A percentile compares a stretch with the other conserved stretches of the same genome.
Evolutionary conservation across 2,888 invertebrate species (phyloP).

Genomic region (Acronicta leporina): DNA sequence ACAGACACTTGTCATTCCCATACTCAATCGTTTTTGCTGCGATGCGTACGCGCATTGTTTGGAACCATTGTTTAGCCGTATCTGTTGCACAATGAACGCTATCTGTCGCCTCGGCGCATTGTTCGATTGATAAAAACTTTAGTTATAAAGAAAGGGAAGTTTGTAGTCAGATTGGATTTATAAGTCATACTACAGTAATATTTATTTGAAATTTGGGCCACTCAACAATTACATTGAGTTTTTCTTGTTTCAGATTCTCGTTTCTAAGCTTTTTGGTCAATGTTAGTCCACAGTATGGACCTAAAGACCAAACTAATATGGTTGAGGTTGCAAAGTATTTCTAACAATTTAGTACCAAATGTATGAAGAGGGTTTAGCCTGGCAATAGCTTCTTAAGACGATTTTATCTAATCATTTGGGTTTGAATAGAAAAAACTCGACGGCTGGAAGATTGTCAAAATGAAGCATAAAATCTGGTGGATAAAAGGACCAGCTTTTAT

Average conservation of each 20-base stretch:
- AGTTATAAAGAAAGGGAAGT: conserved; percentile 37
- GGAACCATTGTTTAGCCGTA: conserved; percentile 63
- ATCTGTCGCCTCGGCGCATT: conserved; percentile 55
- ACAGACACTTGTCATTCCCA: conserved; percentile 46
- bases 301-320: too few relatives aligned
- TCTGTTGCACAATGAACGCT: conserved; percentile 64
- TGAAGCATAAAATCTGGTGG: too few relatives aligned
- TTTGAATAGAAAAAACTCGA: too few relatives aligned
- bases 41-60: conserved; percentile 48
- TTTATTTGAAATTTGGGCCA: too few relatives aligned
- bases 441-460: too few relatives aligned
- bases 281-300: too few relatives aligned
- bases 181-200: background rate
- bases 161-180: conserved; percentile 17
- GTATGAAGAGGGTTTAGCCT: too few relatives aligned
- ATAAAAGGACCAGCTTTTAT: background rate
- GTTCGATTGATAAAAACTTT: conserved; percentile 53
- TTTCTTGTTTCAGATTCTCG: background rate
- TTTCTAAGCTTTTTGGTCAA: background rate
- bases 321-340: too few relatives aligned
- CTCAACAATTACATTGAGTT: too few relatives aligned
- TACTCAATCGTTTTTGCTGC: conserved; percentile 42
- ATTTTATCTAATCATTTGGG: too few relatives aligned
- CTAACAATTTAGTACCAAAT: too few relatives aligned
- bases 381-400: too few relatives aligned